Percentiles rank a stretch among this genome's conserved stretches.
Conservation (phyloP, 2,797 vertebrate genomes). For the Epinephelus coioides region DNA sequence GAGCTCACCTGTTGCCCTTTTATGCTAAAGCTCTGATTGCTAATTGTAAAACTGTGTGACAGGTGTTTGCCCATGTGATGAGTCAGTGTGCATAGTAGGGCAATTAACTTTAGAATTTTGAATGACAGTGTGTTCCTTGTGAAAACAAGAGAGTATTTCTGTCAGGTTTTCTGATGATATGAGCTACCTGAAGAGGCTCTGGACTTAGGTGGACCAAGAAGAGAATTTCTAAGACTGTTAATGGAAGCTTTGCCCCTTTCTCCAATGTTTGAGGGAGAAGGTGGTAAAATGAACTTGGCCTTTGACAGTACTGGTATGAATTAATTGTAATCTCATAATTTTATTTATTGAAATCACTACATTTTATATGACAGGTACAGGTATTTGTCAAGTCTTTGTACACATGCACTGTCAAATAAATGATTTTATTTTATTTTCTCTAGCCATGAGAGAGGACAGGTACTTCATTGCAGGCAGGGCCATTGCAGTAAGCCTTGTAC, state of each 20-base stretch:
- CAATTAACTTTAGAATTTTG: no score
- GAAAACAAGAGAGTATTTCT: neutral
- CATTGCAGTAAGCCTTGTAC: conserved; percentile 11
- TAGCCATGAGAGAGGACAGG: conserved; percentile 1
- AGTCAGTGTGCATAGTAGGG: no score
- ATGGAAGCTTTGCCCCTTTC: no score
- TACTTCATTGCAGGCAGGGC: conserved; percentile 23
- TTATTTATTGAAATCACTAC: neutral
- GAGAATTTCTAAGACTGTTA: no score
- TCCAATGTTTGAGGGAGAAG: neutral
- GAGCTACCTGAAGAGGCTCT: conserved; percentile 16
- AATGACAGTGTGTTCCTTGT: no score
- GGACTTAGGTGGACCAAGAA: neutral
- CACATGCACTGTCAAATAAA: neutral
- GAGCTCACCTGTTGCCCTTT: no score
- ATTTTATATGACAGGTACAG: neutral
- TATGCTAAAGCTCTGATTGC: no score
- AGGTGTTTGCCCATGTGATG: no score
- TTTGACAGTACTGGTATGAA: conserved; percentile 9
- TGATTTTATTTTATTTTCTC: neutral
- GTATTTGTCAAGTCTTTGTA: neutral
- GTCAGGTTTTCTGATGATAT: conserved; percentile 23
- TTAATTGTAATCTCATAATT: neutral
- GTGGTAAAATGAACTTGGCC: conserved; percentile 12
- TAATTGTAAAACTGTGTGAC: no score